Evolutionary conservation across 2,888 invertebrate genomes (phyloP), one percentile per base, ranked within the genome.

Genomic region (Drosophila kanekoi): DNA sequence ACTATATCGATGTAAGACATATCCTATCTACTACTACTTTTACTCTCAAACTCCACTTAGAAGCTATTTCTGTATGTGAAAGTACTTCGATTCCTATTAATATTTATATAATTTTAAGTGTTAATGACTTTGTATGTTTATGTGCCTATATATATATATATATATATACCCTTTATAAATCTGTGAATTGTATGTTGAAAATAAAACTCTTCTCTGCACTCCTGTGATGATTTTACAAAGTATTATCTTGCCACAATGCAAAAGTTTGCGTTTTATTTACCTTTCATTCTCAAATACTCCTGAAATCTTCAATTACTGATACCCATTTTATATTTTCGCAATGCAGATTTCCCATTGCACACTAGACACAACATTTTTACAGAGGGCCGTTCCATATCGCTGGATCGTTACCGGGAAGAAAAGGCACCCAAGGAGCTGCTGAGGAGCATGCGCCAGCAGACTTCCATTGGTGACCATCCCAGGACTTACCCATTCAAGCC

Each of bases 321-420:
- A 37, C 5, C 6, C 35, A 37, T 58, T 40, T 75, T 8, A 28
- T 28, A 28, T 28, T 18, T 60, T 60, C 37, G 43, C 48, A 48
- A 43, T 23, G 64, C 75, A 73, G 89, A 76, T 68, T 54, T 64
- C 4, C 66, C 75, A 10, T 33, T 84, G 57, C 76, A 66, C 38
- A 74, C 74, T 48, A 84, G 74, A 64, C 83, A 87, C 60, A 69
- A 72, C 48, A 47, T 81, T 44, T 81, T 89, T 40, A 45, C 54
- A 73, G 88, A 90, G 35, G 72, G 58, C 32, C 86, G 91, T 45
- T 88, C 91, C 41, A 72, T 84, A 60, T 91, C 91, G 13, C 81
- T 91, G 69, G 91, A 91, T 79, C 90, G 90, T 16, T 80, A 66
- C 53, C 69, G 61, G 57, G 64, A 66, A 13, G 53, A 43, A 8